Conservation (phyloP, 2,888 invertebrate genomes). For the Polyploca ridens region DNA sequence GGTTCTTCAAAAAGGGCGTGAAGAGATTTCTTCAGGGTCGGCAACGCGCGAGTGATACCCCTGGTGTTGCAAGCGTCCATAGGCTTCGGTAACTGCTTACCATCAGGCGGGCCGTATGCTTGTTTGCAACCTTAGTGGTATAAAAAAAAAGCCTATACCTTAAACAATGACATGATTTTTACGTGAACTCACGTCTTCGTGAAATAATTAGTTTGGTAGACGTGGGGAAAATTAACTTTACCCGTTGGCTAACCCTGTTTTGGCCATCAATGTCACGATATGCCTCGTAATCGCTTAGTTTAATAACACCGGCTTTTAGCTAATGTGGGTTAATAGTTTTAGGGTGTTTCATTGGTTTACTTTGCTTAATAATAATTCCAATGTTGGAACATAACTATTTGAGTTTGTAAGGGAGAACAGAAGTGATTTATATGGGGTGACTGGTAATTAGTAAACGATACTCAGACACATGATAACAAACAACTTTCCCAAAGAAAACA, state of each 20-base stretch:
- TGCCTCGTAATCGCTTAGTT: conserved; percentile 14
- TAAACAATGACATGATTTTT: too few relatives aligned
- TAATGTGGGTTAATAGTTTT: conserved; percentile 10
- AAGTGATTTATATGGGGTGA: neutral
- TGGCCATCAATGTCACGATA: conserved; percentile 14
- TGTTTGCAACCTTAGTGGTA: too few relatives aligned
- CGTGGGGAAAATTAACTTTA: neutral
- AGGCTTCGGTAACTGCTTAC: too few relatives aligned
- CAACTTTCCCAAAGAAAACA: too few relatives aligned
- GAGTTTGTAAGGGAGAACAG: neutral
- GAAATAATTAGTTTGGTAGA: neutral
- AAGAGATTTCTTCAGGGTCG: too few relatives aligned
- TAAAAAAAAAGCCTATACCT: too few relatives aligned
- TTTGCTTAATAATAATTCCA: neutral
- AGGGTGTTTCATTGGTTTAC: conserved; percentile 9
- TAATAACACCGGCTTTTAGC: conserved; percentile 5
- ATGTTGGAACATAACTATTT: neutral
- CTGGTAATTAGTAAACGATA: too few relatives aligned
- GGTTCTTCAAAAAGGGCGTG: too few relatives aligned
- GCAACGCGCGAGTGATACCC: too few relatives aligned
- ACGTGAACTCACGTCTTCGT: neutral
- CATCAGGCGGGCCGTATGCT: too few relatives aligned
- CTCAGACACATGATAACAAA: too few relatives aligned
- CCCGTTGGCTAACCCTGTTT: conserved; percentile 7
- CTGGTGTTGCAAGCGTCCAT: too few relatives aligned